These are phyloP conservation scores for Steinernema scapterisci DNA, from an alignment of 2,888 invertebrate species.

Conservation along the genomic window DNA sequence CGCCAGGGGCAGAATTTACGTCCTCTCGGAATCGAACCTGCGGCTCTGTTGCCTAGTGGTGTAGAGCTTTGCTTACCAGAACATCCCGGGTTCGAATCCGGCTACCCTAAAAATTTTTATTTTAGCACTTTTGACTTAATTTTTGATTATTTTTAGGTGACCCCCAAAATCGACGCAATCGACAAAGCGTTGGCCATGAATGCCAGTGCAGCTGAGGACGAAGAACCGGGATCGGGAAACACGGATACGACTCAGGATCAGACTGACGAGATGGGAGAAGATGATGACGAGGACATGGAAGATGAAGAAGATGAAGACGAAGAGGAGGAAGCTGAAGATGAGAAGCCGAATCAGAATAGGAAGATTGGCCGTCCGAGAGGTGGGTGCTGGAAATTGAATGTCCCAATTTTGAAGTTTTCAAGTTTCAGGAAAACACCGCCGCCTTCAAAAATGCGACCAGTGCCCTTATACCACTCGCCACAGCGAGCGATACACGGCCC, in stretches of 20 bases:
- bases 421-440: not conserved
- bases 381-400: not conserved
- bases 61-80: no score
- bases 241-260: not conserved
- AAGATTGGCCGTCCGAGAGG: not conserved
- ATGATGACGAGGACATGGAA: not conserved
- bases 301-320: slow-evolving; percentile 35
- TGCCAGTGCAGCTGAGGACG: not conserved
- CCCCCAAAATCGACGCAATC: slow-evolving; percentile 20
- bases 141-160: not conserved
- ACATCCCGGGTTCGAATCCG: no score
- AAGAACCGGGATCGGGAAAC: not conserved
- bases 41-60: no score
- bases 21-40: no score
- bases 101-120: no score
- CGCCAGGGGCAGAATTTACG: no score
- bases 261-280: not conserved
- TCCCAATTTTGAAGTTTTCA: no score
- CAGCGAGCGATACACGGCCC: slow-evolving; percentile 34
- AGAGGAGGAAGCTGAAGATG: slow-evolving; percentile 4
- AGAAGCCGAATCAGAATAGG: not conserved
- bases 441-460: slow-evolving; percentile 30
- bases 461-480: slow-evolving; percentile 39
- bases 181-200: slow-evolving; percentile 1
- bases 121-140: no score